phyloP scores from a whole-genome alignment of 2,888 invertebrate species.

The Lepas anatifera region DNA sequence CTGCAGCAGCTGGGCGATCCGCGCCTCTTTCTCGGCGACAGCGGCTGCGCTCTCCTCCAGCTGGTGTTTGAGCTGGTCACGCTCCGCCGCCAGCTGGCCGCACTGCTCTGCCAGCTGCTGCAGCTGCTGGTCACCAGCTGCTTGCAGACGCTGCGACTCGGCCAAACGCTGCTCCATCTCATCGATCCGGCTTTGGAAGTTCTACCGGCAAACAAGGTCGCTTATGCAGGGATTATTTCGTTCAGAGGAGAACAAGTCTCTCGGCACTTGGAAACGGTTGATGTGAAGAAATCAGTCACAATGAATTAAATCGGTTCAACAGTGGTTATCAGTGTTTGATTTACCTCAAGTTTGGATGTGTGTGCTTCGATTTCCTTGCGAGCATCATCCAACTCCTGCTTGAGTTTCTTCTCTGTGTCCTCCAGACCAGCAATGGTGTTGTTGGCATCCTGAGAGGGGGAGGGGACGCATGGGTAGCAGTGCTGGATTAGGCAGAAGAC shows the following conservation, averaged over 20 bases:
- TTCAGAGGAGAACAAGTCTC: no score
- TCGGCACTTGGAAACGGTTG: no score
- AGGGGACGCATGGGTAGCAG: no score
- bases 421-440: neutral
- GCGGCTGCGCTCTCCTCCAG: neutral
- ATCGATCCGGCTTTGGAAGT: neutral
- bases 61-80: neutral
- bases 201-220: no score
- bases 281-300: no score
- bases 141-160: constrained; percentile 3
- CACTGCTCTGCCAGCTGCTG: constrained; percentile 5
- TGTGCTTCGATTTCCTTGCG: neutral
- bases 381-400: neutral
- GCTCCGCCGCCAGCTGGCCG: constrained; percentile 8
- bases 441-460: neutral
- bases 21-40: neutral
- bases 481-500: no score
- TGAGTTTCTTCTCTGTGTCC: neutral
- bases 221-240: no score
- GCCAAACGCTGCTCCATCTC: neutral
- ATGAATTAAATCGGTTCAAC: no score
- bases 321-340: no score
- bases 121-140: constrained; percentile 8
- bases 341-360: neutral
- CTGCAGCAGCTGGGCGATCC: neutral